Conservation (phyloP, 2,888 invertebrate species). For the Acronicta psi region DNA sequence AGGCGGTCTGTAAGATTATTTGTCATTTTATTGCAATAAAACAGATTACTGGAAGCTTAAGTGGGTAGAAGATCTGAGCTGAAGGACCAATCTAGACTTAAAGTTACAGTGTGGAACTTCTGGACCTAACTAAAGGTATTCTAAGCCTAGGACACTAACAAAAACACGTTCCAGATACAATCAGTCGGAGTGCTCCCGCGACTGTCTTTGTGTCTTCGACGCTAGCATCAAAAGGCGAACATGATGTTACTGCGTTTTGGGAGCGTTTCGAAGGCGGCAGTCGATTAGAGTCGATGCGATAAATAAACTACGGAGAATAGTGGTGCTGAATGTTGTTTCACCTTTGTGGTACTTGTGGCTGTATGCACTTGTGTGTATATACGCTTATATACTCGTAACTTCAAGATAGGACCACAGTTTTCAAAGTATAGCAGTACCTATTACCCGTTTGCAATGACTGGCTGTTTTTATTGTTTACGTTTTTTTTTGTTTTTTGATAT, state of each 20-base stretch:
- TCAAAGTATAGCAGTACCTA: too few relatives aligned
- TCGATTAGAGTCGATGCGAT: background rate
- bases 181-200: conserved; percentile 53
- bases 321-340: background rate
- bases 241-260: conserved; percentile 8
- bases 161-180: conserved; percentile 52
- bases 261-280: conserved; percentile 8
- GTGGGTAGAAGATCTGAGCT: too few relatives aligned
- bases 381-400: too few relatives aligned
- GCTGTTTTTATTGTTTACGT: too few relatives aligned
- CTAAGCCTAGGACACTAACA: conserved; percentile 36
- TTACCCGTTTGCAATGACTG: too few relatives aligned
- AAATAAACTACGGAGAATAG: background rate
- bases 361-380: too few relatives aligned
- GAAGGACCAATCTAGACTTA: too few relatives aligned
- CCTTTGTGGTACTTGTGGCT: background rate
- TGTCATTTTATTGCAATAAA: too few relatives aligned
- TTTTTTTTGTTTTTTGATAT: too few relatives aligned
- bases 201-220: conserved; percentile 46
- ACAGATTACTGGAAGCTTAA: too few relatives aligned
- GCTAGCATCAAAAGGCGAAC: conserved; percentile 47
- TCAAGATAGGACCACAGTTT: too few relatives aligned
- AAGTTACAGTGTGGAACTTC: background rate
- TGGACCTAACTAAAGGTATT: background rate
- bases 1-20: too few relatives aligned